A percentile compares a stretch with the other conserved stretches of the same genome.
Evolutionary conservation across 2,888 invertebrate species (phyloP).

Genomic region (Marasmarcha lunaedactyla): DNA sequence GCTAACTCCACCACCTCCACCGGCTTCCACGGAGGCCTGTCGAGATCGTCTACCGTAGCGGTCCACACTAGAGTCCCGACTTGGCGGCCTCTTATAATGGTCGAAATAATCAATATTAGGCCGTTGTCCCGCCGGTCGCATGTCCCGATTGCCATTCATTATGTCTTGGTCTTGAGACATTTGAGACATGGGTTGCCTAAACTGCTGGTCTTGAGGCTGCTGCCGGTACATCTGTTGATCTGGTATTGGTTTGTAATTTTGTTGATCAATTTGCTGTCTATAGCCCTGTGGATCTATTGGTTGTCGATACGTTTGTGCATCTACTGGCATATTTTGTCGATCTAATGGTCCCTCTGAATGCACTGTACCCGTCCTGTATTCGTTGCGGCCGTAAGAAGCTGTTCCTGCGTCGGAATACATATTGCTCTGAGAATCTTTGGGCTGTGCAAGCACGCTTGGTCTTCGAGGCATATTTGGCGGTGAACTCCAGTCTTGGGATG

Average conservation of each 20-base stretch:
- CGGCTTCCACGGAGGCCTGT: conserved; percentile 83
- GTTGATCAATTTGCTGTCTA: conserved; percentile 43
- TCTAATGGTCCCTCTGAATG: conserved; percentile 44
- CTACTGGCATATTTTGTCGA: conserved; percentile 28
- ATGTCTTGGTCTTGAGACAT: conserved; percentile 47
- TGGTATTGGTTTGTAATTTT: conserved; percentile 57
- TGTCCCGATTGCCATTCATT: conserved; percentile 48
- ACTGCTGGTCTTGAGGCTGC: conserved; percentile 38
- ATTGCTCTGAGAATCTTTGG: conserved; percentile 38
- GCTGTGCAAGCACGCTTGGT: conserved; percentile 52
- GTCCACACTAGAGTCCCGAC: conserved; percentile 88
- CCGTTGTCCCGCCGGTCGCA: conserved; percentile 36
- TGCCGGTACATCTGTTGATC: conserved; percentile 37
- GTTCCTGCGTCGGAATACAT: conserved; percentile 34
- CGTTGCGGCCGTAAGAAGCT: conserved; percentile 38
- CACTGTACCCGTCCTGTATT: conserved; percentile 48
- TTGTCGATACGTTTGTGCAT: conserved; percentile 34
- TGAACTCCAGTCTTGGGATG: conserved; percentile 45
- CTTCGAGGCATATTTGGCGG: conserved; percentile 37
- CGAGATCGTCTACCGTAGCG: conserved; percentile 83
- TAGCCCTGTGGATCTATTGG: conserved; percentile 38
- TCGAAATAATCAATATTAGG: conserved; percentile 92
- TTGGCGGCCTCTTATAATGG: conserved; percentile 92
- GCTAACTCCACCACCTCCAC: conserved; percentile 37
- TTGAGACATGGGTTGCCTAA: conserved; percentile 31